Base-by-base conservation (phyloP, 2,797 vertebrate species). In the Hapalemur alaotrensis region DNA sequence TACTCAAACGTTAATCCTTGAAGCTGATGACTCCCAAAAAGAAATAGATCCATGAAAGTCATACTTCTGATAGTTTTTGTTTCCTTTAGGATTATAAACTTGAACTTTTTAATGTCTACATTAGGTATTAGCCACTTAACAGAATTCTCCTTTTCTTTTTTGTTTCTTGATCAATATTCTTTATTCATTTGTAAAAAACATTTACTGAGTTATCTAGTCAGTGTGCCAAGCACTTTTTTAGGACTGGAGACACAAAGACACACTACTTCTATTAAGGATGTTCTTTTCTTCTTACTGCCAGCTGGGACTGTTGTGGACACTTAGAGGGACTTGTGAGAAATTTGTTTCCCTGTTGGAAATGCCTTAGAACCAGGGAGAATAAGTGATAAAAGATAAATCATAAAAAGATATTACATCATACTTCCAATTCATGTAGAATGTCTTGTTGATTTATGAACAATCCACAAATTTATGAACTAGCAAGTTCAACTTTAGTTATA, bases 281-380 rank as follows among this genome's bases (percentile, higher is more conserved):
- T 73, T 84, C 73, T 78, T 95, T 88, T 14, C 32, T 94, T 96
- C 54, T 81, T 65, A 75, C 3, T 73, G 76, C 52, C 43, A 65
- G 3, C n/a, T 89, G 23, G 28, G 15, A 23, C 57, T 78, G 28
- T 91, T 88, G 4, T 48, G 70, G 70, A 83, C 15, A 78, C 17
- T 81, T 52, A 78, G 78, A 72, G 63, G 41, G 59, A 75, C 91
- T 91, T 95, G 43, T 96, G 70, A 89, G 59, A 82, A 91, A 72
- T 95, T 84, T 7, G 30, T 87, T 96, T 76, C 84, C 41, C 93
- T 78, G 41, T 18, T 57, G 83, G 75, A 87, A 54, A 11, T 97
- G 65, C 30, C 50, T 93, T 93, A 79, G 80, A 96, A 79, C 18
- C 81, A 78, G 15, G 63, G 82, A 89, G 80, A 61, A 48, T 89